Evolutionary conservation across 2,797 vertebrate species (phyloP), one percentile per base, ranked within the genome.

Genomic region (Pteronotus mesoamericanus): DNA sequence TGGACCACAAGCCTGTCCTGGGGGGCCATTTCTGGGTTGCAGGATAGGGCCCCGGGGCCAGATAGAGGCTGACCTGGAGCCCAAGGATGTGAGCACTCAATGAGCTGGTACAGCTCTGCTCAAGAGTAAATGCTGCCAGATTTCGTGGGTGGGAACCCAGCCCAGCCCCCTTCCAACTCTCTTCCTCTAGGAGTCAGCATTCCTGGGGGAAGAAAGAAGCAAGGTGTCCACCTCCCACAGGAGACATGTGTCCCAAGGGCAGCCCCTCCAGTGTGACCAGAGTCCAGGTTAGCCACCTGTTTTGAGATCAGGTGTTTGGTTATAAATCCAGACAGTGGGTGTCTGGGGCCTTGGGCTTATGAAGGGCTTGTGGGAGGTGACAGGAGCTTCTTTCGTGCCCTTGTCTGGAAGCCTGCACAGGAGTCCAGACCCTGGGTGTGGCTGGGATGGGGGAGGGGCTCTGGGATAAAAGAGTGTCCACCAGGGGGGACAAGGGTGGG

Each of bases 31-130:
- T 46, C 19, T 0, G 4, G 53, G 14, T 24, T 15, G n/a, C 64
- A 48, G 59, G 44, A 42, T 2, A 24, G 74, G 34, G n/a, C 3
- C 8, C 12, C 1, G 1, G 12, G 34, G 26, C 9, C 71, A 53
- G 22, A n/a, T 12, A 0, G 10, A 39, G 42, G 72, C 8, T 0
- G 3, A 19, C 29, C 22, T 4, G 57, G 10, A 0, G 7, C 34
- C 53, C 2, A 0, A 5, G 21, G 72, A 26, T 24, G 6, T 37
- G 48, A 68, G 57, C 16, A 3, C 21, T 19, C 21, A 32, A 29
- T 11, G n/a, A 80, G 39, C 32, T 0, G 16, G 2, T 0, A 2
- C 10, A 4, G 3, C 2, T 21, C 19, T 7, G 15, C n/a, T 2
- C 53, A n/a, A 5, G 22, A 18, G 16, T 5, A 79, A 69, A 18